A percentile compares a stretch with the other conserved stretches of the same genome.
phyloP scores from a whole-genome alignment of 2,888 invertebrate species.

The Trichopria drosophilae region DNA sequence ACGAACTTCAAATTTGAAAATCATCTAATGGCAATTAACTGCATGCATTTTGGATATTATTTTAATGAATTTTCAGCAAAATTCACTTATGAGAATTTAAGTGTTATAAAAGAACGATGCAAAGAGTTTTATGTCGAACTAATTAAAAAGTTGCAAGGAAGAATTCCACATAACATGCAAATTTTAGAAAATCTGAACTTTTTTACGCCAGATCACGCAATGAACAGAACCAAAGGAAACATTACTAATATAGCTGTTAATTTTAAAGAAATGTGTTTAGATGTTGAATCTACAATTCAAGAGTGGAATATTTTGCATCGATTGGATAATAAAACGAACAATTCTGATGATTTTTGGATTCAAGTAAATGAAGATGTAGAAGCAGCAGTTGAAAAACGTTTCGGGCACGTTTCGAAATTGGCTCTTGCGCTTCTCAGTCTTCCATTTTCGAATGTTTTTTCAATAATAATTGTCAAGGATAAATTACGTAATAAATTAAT shows the following conservation, averaged over 20 bases:
- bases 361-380: constrained; percentile 7
- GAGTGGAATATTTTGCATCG: too few relatives aligned
- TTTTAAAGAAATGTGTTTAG: too few relatives aligned
- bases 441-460: constrained; percentile 34
- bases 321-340: too few relatives aligned
- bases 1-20: constrained; percentile 39
- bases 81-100: too few relatives aligned
- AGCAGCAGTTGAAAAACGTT: constrained; percentile 1
- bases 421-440: constrained; percentile 30
- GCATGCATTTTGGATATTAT: constrained; percentile 43
- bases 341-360: too few relatives aligned
- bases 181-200: constrained; percentile 7
- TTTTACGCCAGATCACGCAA: too few relatives aligned
- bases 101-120: constrained; percentile 16
- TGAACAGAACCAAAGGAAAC: too few relatives aligned
- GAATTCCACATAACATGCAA: constrained; percentile 22
- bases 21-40: constrained; percentile 39
- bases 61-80: too few relatives aligned
- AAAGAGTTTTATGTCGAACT: constrained; percentile 6
- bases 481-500: constrained; percentile 27
- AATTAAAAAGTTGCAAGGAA: constrained; percentile 13
- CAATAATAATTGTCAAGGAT: constrained; percentile 27
- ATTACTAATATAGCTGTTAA: constrained; percentile 4
- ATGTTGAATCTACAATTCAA: constrained; percentile 11
- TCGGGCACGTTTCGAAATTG: constrained; percentile 7